These are phyloP conservation scores for Gopherus evgoodei DNA, from an alignment of 2,113 vertebrate genomes.

Conservation along the genomic window DNA sequence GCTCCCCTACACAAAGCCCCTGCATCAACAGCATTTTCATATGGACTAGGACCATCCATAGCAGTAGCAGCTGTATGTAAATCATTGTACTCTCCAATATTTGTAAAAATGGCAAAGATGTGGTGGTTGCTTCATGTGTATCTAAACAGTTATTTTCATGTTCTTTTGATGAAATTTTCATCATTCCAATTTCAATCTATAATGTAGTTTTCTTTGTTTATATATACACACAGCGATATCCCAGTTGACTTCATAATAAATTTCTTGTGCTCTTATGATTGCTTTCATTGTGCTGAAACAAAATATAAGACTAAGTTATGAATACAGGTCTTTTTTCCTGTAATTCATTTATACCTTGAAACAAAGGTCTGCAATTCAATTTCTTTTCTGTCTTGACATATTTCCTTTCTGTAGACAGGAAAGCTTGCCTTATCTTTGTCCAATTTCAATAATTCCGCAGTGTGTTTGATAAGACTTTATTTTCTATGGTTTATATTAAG, in stretches of 20 bases:
- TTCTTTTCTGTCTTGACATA: constrained; percentile 43
- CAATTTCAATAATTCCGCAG: constrained; percentile 56
- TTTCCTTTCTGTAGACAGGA: constrained; percentile 43
- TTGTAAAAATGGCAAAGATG: constrained; percentile 6
- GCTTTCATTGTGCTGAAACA: constrained; percentile 37
- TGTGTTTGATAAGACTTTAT: constrained; percentile 35
- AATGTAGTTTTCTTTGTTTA: constrained; percentile 52
- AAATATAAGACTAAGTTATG: constrained; percentile 49
- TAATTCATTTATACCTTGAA: constrained; percentile 69
- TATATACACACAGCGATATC: not conserved
- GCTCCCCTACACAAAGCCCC: not conserved
- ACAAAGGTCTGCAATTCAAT: constrained; percentile 67
- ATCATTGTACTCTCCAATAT: not conserved
- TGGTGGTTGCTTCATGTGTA: constrained; percentile 25
- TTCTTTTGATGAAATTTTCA: constrained; percentile 69
- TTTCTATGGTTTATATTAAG: constrained; percentile 32
- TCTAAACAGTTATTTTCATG: constrained; percentile 42
- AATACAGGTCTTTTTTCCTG: constrained; percentile 35
- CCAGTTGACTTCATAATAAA: constrained; percentile 60
- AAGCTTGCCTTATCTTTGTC: constrained; percentile 38
- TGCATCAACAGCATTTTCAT: not conserved
- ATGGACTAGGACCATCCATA: not conserved
- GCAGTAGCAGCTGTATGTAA: not conserved
- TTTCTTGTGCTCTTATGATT: constrained; percentile 50
- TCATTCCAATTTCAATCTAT: constrained; percentile 58